A percentile compares a stretch with the other conserved stretches of the same genome.
phyloP scores from a whole-genome alignment of 1,140 invertebrate species.

The Brachystomella parvula region DNA sequence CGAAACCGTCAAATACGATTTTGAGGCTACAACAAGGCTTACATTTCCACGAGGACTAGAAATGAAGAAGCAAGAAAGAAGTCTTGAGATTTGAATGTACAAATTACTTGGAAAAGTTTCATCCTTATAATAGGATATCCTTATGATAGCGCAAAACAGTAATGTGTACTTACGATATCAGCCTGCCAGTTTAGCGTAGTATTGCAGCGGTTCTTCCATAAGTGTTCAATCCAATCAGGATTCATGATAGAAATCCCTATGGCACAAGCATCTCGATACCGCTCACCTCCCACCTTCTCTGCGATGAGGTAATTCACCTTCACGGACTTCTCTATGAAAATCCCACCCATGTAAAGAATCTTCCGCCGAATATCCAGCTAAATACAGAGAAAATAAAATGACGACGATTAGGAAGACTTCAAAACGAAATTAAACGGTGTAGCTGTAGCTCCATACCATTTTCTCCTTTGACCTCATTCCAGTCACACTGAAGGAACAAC shows the following conservation, averaged over 20 bases:
- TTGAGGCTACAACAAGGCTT: slow-evolving; percentile 66
- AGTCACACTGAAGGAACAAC: slow-evolving; percentile 26
- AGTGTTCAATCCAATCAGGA: slow-evolving; percentile 72
- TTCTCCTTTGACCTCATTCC: slow-evolving; percentile 31
- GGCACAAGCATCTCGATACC: slow-evolving; percentile 74
- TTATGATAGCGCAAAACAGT: too few species aligned
- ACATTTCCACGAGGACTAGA: slow-evolving; percentile 48
- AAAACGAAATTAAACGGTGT: background rate
- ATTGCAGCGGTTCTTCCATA: slow-evolving; percentile 58
- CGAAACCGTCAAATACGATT: slow-evolving; percentile 56
- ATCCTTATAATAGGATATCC: background rate
- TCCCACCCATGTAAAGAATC: slow-evolving; percentile 36
- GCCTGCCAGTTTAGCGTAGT: background rate
- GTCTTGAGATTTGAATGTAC: background rate
- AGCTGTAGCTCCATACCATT: slow-evolving; percentile 19
- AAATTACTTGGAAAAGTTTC: background rate
- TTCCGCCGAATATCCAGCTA: slow-evolving; percentile 31
- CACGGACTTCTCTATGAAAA: slow-evolving; percentile 23
- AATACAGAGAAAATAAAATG: background rate
- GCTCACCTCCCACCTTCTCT: slow-evolving; percentile 72
- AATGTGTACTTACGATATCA: slow-evolving; percentile 26
- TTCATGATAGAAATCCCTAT: slow-evolving; percentile 82
- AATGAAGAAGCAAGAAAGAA: background rate
- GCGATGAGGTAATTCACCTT: slow-evolving; percentile 79
- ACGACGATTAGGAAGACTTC: background rate